Evolutionary conservation across 1,140 invertebrate species (phyloP), one percentile per base, ranked within the genome.

Genomic region (Berghia stephanieae): DNA sequence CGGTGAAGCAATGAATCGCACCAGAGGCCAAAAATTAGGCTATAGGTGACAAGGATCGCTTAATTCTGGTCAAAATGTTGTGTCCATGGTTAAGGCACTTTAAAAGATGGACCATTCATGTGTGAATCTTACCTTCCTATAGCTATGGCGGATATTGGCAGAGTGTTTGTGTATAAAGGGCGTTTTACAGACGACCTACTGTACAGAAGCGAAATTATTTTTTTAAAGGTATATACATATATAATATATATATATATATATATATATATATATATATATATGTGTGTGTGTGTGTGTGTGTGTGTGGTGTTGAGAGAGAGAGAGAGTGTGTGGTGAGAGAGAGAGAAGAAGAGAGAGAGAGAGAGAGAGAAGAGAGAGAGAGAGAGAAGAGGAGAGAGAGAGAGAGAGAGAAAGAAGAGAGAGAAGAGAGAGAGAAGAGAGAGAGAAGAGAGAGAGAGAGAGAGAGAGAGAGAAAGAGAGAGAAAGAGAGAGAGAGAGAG

Each of bases 311-410:
- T 63, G 69, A 71, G 69, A 2, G 69, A 71, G 69, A 71, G 69
- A 71, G 46, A 71, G 69, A 71, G 69, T 44, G 36, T 44, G 36
- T 36, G 67, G 67, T 36, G 67, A 69, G 67, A 69, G 67, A 69
- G 67, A 69, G 67, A 69, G 67, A 71, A 43, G 24, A 46, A 71
- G 40, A 71, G 43, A 71, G 69, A 71, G 69, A 71, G 1, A 49
- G 69, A 71, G 57, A 60, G 57, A 60, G 57, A 60, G 57, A n/a
- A 60, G 69, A 44, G 69, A 71, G 69, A 71, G 69, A 71, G 69
- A 71, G 46, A 71, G 2, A 44, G 40, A 44, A 43, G 27, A 38
- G 13, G 67, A 36, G 36, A 21, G 13, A 21, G 69, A 13, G 69
- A 44, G 40, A 2, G 5, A 44, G 69, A 44, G 69, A 44, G 5